Evolutionary conservation across 2,113 vertebrate species (phyloP).

Genomic region (Procavia capensis): DNA sequence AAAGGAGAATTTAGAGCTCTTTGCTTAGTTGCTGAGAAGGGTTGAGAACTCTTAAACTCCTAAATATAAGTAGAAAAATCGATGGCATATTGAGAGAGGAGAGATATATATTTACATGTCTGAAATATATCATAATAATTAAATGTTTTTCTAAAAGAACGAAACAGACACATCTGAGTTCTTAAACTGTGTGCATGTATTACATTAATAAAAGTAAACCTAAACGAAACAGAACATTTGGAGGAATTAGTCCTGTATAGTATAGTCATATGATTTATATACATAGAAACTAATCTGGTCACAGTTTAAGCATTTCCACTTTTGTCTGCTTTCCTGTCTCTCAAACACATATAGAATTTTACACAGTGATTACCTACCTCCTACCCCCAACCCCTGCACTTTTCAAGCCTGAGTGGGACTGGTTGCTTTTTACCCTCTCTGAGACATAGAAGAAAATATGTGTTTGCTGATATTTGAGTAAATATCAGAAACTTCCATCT

Average conservation of each 20-base stretch:
- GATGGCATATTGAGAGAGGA: neutral
- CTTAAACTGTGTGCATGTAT: neutral
- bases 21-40: neutral
- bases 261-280: neutral
- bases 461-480: neutral
- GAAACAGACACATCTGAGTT: neutral
- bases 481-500: neutral
- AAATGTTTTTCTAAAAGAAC: neutral
- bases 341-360: neutral
- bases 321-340: neutral
- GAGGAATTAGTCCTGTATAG: neutral
- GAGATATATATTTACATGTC: neutral
- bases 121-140: neutral
- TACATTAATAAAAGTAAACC: no score
- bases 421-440: neutral
- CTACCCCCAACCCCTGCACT: no score
- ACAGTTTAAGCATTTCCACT: neutral
- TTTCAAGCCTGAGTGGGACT: neutral
- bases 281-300: neutral
- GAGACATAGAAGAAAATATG: neutral
- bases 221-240: neutral
- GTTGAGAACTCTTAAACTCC: neutral
- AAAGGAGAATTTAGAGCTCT: slow-evolving; percentile 13
- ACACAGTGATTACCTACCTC: no score
- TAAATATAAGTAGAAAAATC: neutral